Evolutionary conservation across 2,888 invertebrate genomes (phyloP).

Genomic region (Caenorhabditis sp.): DNA sequence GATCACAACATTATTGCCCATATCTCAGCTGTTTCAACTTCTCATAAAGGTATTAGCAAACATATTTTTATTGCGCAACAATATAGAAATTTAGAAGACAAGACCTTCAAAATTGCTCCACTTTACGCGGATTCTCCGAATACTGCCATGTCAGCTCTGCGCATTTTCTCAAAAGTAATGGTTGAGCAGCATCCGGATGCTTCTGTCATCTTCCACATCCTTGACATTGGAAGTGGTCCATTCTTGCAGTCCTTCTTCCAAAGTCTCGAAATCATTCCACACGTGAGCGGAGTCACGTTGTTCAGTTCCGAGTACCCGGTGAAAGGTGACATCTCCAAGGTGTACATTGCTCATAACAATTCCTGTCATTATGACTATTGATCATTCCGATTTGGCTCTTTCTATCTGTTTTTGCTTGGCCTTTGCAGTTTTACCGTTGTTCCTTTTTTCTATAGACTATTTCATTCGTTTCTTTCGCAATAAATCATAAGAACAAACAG

Average conservation of each 20-base stretch:
- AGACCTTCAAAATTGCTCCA: conserved; percentile 52
- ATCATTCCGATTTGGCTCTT: not conserved
- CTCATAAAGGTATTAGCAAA: conserved; percentile 18
- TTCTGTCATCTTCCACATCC: conserved; percentile 52
- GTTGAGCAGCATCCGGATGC: conserved; percentile 46
- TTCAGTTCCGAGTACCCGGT: conserved; percentile 42
- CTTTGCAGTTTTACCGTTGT: not conserved
- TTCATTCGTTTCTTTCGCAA: conserved; percentile 44
- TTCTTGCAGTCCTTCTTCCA: conserved; percentile 49
- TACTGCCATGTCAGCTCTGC: conserved; percentile 53
- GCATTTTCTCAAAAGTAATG: conserved; percentile 45
- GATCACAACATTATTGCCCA: conserved; percentile 58
- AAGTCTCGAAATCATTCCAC: conserved; percentile 39
- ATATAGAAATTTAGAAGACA: conserved; percentile 52
- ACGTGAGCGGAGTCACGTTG: conserved; percentile 51
- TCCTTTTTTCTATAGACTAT: too few species aligned
- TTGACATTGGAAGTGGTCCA: conserved; percentile 49
- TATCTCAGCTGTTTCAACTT: conserved; percentile 53
- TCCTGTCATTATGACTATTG: conserved; percentile 63
- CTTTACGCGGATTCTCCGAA: conserved; percentile 53
- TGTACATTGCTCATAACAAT: conserved; percentile 60
- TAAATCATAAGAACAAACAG: conserved; percentile 60
- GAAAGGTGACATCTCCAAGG: conserved; percentile 40
- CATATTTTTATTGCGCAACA: too few species aligned
- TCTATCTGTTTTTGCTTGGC: not conserved